Conservation (phyloP, 2,797 vertebrate genomes). For the Notolabrus celidotus region DNA sequence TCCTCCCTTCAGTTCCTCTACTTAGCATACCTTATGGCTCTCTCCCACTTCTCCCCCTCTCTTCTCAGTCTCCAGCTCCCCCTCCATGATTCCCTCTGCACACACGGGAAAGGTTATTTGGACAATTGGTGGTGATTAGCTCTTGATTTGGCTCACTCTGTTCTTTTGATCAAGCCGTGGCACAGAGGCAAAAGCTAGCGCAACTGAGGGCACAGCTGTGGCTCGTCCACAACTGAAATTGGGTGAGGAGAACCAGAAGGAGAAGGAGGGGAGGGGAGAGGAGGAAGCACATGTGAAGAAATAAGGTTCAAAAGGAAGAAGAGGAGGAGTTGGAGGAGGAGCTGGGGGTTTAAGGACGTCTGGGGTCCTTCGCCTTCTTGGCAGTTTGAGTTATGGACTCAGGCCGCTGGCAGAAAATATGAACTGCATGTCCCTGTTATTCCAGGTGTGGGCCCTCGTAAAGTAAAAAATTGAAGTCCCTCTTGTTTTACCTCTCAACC, state of each 20-base stretch:
- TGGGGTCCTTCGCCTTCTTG: constrained; percentile 45
- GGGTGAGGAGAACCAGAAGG: constrained; percentile 58
- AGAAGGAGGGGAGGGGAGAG: constrained; percentile 18
- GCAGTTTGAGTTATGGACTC: constrained; percentile 64
- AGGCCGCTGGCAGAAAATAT: constrained; percentile 59
- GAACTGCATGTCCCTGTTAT: constrained; percentile 63
- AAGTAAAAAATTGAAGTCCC: constrained; percentile 33
- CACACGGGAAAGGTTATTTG: constrained; percentile 79
- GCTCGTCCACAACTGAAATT: constrained; percentile 48
- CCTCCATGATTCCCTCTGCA: constrained; percentile 47
- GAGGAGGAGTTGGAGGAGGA: constrained; percentile 10
- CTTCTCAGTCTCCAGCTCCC: constrained; percentile 13
- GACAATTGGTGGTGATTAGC: constrained; percentile 81
- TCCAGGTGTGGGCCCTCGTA: constrained; percentile 68
- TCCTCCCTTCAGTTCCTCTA: constrained; percentile 37
- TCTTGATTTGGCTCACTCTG: constrained; percentile 75
- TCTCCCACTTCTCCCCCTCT: not conserved
- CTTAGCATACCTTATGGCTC: constrained; percentile 60
- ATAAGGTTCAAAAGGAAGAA: constrained; percentile 17
- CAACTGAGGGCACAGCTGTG: constrained; percentile 63
- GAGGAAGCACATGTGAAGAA: constrained; percentile 25
- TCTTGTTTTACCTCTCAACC: constrained; percentile 41
- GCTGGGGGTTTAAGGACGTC: constrained; percentile 37
- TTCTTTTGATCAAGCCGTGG: constrained; percentile 70
- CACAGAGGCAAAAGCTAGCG: constrained; percentile 41